Percentiles rank a stretch among this genome's conserved stretches.
These are phyloP conservation scores for Oceanodroma leucorhoa DNA, from an alignment of 2,797 vertebrate genomes.

Conservation along the genomic window DNA sequence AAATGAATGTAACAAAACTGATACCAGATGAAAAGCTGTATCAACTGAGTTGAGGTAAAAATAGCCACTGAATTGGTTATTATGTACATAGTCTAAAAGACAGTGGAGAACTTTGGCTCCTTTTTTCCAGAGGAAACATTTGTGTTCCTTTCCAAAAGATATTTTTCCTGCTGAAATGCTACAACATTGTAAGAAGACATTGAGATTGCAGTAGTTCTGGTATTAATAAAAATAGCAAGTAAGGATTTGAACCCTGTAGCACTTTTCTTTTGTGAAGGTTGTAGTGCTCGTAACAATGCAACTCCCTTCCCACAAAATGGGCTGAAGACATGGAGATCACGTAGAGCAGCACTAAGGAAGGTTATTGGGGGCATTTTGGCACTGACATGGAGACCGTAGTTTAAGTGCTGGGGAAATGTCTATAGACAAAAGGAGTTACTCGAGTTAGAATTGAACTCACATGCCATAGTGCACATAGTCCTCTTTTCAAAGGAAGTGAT, in stretches of 20 bases:
- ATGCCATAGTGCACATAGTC: not conserved
- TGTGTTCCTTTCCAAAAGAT: not conserved
- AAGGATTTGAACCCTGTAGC: not conserved
- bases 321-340: fast-evolving
- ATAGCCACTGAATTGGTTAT: not conserved
- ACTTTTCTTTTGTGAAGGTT: not conserved
- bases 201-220: not conserved
- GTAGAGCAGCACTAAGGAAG: not conserved
- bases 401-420: not conserved
- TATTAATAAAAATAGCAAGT: not conserved
- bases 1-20: not conserved
- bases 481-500: not conserved
- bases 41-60: not conserved
- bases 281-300: not conserved
- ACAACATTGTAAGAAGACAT: not conserved
- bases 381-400: not conserved
- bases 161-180: not conserved
- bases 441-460: not conserved
- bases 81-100: not conserved
- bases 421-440: not conserved
- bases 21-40: not conserved
- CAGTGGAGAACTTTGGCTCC: not conserved
- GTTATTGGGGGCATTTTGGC: not conserved
- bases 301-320: not conserved
- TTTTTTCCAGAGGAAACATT: not conserved